Conservation (phyloP, 2,113 vertebrate genomes). For the Chrysochloris asiatica region DNA sequence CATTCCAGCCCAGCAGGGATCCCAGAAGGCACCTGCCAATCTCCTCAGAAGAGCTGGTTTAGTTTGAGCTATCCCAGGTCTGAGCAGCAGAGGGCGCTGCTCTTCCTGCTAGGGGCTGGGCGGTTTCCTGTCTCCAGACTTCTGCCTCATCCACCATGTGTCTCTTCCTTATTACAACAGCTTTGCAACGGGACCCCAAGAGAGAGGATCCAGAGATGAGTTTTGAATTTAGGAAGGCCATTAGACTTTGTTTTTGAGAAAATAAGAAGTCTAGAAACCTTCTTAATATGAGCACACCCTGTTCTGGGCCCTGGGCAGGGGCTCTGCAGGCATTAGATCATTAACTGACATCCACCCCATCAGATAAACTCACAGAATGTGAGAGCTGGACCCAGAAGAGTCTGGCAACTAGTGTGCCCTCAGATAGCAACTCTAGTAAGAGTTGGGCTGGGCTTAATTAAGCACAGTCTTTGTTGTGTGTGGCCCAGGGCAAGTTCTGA, state of each 20-base stretch:
- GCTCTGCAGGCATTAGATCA: accelerated
- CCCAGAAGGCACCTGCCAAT: background rate
- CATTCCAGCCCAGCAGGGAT: background rate
- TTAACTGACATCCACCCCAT: accelerated
- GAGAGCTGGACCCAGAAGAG: background rate
- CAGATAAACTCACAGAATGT: background rate
- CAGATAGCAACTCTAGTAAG: background rate
- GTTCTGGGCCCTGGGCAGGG: background rate
- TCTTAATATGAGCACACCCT: background rate
- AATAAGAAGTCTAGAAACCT: background rate
- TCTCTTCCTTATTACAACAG: background rate
- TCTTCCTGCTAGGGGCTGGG: background rate
- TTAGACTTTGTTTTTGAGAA: background rate
- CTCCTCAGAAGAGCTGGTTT: background rate
- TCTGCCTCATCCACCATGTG: no score
- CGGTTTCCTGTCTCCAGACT: background rate
- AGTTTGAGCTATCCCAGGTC: background rate
- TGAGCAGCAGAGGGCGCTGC: background rate
- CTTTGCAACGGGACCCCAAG: background rate
- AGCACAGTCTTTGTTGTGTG: background rate
- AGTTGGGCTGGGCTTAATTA: background rate
- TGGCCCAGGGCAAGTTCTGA: background rate
- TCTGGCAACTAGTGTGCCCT: background rate
- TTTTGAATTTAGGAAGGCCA: background rate
- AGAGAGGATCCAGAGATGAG: background rate